Evolutionary conservation across 2,888 invertebrate genomes (phyloP).

Genomic region (Smittia sp.): DNA sequence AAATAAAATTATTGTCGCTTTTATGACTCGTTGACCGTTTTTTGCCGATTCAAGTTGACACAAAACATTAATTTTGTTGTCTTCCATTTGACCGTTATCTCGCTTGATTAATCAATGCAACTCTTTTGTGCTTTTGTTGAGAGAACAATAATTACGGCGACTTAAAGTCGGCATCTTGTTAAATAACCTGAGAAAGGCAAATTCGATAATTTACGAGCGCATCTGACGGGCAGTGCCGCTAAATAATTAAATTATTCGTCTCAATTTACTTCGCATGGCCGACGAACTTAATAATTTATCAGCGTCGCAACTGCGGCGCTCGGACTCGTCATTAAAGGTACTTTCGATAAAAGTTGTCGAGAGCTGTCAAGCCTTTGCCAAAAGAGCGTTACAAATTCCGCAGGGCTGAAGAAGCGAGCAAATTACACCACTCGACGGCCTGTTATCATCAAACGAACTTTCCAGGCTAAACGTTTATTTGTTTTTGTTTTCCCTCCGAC

Average conservation of each 20-base stretch:
- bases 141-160: not conserved
- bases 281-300: not conserved
- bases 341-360: not conserved
- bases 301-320: not conserved
- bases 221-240: not conserved
- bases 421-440: not conserved
- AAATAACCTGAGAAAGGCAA: not conserved
- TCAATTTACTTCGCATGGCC: not conserved
- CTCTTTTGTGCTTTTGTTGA: not conserved
- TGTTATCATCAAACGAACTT: not conserved
- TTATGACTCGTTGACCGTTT: not conserved
- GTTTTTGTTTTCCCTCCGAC: not conserved
- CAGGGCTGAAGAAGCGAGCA: too few relatives aligned
- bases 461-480: not conserved
- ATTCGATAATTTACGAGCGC: not conserved
- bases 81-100: not conserved
- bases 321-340: not conserved
- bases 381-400: not conserved
- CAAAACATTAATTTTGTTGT: not conserved
- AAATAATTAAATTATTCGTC: conserved; percentile 1
- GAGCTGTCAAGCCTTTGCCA: not conserved
- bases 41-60: conserved; percentile 12
- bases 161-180: not conserved
- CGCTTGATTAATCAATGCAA: not conserved
- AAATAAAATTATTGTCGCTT: conserved; percentile 15